Conservation (phyloP, 2,797 vertebrate genomes). For the Nyctibius grandis region DNA sequence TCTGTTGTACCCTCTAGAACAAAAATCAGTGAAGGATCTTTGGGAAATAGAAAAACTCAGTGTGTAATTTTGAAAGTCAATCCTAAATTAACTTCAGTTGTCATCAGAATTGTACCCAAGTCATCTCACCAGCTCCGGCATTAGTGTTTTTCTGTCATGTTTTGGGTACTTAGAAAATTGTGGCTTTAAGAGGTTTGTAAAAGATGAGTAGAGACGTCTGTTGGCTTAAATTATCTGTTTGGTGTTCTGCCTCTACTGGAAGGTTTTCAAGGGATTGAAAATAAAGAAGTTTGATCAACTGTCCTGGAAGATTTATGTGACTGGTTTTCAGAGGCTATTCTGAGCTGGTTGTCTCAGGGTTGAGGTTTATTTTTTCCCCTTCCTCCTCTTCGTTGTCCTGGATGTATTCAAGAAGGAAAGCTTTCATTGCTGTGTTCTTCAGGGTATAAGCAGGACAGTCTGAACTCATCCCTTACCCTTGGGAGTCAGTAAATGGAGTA, state of each 20-base stretch:
- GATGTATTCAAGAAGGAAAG: not conserved
- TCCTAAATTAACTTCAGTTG: not conserved
- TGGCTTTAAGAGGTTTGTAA: not conserved
- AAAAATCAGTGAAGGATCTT: not conserved
- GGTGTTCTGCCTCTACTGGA: not conserved
- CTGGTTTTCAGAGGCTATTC: not conserved
- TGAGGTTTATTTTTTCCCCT: not conserved
- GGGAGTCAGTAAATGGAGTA: constrained; percentile 14
- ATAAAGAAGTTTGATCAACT: not conserved
- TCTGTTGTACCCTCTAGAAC: not conserved
- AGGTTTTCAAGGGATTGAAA: not conserved
- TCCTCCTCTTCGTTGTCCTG: not conserved
- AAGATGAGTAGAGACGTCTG: not conserved
- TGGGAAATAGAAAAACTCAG: not conserved
- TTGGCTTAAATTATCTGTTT: not conserved
- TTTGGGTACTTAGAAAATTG: not conserved
- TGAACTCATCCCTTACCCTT: constrained; percentile 14
- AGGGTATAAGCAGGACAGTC: not conserved
- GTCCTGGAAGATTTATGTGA: not conserved
- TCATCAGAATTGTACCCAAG: not conserved
- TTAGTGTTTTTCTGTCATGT: not conserved
- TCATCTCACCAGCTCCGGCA: not conserved
- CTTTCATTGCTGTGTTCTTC: not conserved
- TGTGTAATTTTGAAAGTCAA: not conserved
- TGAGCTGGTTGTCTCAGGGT: not conserved